phyloP scores from a whole-genome alignment of 2,797 vertebrate species.

The Anas acuta region DNA sequence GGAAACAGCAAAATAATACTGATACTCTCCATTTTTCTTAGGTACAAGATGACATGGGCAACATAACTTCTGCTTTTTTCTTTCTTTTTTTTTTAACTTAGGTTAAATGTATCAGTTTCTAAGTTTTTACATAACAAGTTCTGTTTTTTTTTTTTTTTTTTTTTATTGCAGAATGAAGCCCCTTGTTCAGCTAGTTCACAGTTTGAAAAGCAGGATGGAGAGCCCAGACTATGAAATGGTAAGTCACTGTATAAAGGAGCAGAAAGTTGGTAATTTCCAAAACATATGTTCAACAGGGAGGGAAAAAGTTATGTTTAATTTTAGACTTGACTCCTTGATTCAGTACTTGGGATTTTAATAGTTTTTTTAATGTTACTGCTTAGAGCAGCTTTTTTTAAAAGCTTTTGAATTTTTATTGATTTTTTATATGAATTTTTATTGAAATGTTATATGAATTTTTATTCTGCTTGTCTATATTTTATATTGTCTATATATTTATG shows the following conservation, averaged over 20 bases:
- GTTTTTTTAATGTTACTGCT: neutral
- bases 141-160: neutral
- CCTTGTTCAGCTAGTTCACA: slow-evolving; percentile 85
- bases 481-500: neutral
- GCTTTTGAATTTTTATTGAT: neutral
- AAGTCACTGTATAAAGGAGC: slow-evolving; percentile 14
- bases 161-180: slow-evolving; percentile 84
- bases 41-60: neutral
- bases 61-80: neutral
- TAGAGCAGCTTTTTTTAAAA: neutral
- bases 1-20: neutral
- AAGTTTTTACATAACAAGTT: neutral
- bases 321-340: neutral
- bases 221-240: slow-evolving; percentile 97
- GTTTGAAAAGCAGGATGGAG: slow-evolving; percentile 86
- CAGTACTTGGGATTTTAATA: neutral
- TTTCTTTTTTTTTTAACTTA: neutral
- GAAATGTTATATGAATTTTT: neutral
- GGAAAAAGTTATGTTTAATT: neutral
- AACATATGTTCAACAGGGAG: neutral
- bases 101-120: neutral
- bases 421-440: no score
- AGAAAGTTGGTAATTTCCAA: slow-evolving; percentile 15
- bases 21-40: neutral
- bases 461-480: neutral